A percentile compares a stretch with the other conserved stretches of the same genome.
Evolutionary conservation across 2,113 vertebrate genomes (phyloP).

Genomic region (Phrynosoma blainvillii): DNA sequence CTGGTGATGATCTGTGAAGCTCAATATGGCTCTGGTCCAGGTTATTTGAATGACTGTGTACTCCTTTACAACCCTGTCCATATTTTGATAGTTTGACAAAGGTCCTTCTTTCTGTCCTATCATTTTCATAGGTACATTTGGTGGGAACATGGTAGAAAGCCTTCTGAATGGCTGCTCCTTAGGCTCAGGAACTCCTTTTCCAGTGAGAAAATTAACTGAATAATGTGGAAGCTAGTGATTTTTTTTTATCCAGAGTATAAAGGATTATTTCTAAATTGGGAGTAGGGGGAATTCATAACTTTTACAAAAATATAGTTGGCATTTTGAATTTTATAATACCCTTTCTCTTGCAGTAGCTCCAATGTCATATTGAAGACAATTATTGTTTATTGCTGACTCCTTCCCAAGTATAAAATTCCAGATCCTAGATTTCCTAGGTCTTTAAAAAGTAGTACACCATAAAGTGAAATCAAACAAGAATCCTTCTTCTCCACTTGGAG

Average conservation of each 20-base stretch:
- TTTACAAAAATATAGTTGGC: no score
- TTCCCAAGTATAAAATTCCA: background rate
- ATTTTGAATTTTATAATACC: background rate
- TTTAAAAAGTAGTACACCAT: background rate
- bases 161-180: no score
- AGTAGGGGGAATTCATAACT: background rate
- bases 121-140: no score
- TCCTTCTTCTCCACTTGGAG: background rate
- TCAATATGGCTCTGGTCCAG: no score
- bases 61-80: no score
- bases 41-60: no score
- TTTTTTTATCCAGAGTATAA: background rate
- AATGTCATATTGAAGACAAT: background rate
- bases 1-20: no score
- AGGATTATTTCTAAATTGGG: no score
- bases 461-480: background rate
- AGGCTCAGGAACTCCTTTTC: no score
- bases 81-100: no score
- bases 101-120: no score
- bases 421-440: background rate
- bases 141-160: no score
- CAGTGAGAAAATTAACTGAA: background rate
- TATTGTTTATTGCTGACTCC: background rate
- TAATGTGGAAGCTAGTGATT: background rate
- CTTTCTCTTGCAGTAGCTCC: background rate